A percentile compares a stretch with the other conserved stretches of the same genome.
Conservation (phyloP, 2,888 invertebrate genomes). For the Lepidonotus clava region DNA sequence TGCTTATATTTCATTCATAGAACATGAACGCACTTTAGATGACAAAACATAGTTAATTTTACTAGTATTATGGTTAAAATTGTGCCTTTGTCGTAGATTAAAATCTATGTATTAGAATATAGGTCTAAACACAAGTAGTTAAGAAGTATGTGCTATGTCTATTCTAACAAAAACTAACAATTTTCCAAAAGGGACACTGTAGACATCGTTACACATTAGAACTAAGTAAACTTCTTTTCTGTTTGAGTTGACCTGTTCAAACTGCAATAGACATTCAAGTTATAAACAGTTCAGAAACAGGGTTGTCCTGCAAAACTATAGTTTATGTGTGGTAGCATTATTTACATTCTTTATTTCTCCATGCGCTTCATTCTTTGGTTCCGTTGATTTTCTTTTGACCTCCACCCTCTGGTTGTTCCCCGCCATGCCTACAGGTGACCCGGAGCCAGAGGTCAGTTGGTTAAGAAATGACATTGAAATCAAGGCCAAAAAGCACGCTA, state of each 20-base stretch:
- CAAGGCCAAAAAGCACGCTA: conserved; percentile 55
- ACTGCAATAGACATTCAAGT: not conserved
- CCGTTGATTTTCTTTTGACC: not conserved
- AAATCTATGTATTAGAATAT: no score
- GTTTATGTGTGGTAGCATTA: not conserved
- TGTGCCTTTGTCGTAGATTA: no score
- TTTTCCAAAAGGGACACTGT: no score
- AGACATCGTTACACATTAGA: not conserved
- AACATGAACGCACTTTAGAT: no score
- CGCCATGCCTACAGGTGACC: conserved; percentile 47
- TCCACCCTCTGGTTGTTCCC: not conserved
- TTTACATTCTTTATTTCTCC: not conserved
- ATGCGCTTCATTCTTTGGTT: not conserved
- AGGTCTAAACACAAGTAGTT: no score
- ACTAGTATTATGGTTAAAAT: no score
- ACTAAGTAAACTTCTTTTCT: not conserved
- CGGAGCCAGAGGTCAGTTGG: conserved; percentile 54
- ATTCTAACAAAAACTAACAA: no score
- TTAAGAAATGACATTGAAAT: conserved; percentile 56
- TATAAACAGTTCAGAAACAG: not conserved
- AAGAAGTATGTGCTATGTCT: no score
- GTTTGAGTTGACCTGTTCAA: not conserved
- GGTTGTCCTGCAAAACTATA: not conserved
- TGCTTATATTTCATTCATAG: no score
- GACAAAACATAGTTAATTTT: no score